Conservation (phyloP, 2,797 vertebrate genomes). For the Myiotriccus ornatus region DNA sequence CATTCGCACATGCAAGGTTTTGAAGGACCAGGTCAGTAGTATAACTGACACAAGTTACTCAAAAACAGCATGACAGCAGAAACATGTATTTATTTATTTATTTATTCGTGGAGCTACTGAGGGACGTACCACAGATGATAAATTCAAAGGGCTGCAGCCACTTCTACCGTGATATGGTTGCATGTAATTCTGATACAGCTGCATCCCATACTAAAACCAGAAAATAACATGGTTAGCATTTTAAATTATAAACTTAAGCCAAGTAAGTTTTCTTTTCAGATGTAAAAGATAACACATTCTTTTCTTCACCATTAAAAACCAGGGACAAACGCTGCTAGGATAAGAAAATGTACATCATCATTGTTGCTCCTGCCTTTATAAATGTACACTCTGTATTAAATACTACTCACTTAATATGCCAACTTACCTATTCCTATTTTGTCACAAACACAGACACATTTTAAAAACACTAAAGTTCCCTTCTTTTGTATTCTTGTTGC, state of each 20-base stretch:
- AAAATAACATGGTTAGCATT: slow-evolving; percentile 50
- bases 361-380: not conserved
- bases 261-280: not conserved
- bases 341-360: not conserved
- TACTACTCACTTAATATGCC: not conserved
- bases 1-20: not conserved
- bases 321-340: not conserved
- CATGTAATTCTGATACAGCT: slow-evolving; percentile 94
- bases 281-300: not conserved
- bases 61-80: not conserved
- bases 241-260: not conserved
- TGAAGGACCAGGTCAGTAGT: not conserved
- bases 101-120: not conserved
- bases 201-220: slow-evolving; percentile 88
- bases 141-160: slow-evolving; percentile 78
- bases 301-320: not conserved
- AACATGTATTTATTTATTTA: not conserved
- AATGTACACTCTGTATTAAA: not conserved
- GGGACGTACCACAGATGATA: slow-evolving; percentile 89
- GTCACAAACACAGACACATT: not conserved
- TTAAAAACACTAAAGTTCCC: not conserved
- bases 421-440: not conserved
- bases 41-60: not conserved
- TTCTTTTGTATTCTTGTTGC: not conserved
- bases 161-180: slow-evolving; percentile 87